Base-by-base conservation (phyloP, 2,888 invertebrate species). In the Leucophenga montana region DNA sequence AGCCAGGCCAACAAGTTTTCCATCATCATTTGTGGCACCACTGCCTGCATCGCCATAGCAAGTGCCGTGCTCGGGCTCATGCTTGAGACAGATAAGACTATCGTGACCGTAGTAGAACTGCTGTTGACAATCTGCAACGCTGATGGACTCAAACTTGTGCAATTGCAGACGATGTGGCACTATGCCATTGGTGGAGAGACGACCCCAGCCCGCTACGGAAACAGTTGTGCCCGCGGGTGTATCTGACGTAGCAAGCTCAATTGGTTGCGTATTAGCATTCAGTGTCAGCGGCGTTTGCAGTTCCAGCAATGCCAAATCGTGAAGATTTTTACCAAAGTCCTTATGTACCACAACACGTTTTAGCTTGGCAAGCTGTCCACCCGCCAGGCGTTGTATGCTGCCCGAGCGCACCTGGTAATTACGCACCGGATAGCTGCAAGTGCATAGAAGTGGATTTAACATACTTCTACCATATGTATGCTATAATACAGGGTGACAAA, bases 1-100 rank as follows among this genome's bases (percentile, higher is more conserved):
- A 57, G 82, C 87, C 33, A 87, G 79, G 71, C 83, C 88, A 27
- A 88, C 87, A 18, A 88, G 70, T 68, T 85, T 74, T 0, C 80
- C 74, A 0, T 84, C 69, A 64, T 84, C 85, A 1, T 83, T 75
- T 9, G 87, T 86, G 65, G 88, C 88, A 48, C 87, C 87, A 11
- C 9, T 39, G 11, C 88, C 88, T 2, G 85, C 86, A 67, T 88
- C 88, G 3, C 87, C 87, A 18, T 76, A 73, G 68, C 88, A 88
- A 3, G 84, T 80, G 4, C 88, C 88, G 22, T 77, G 74, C 8
- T 72, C 71, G 0, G 50, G 6, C 3, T 61, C 48, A 61, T 86
- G 85, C 3, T 71, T 78, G 67, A 88, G 74, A 57, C 88, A 88
- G n/a, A 88, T 69, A 20, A 88, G 62, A 4, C 83, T 80, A 2